Base-by-base conservation (phyloP, 2,113 vertebrate species). In the Sturnira hondurensis region DNA sequence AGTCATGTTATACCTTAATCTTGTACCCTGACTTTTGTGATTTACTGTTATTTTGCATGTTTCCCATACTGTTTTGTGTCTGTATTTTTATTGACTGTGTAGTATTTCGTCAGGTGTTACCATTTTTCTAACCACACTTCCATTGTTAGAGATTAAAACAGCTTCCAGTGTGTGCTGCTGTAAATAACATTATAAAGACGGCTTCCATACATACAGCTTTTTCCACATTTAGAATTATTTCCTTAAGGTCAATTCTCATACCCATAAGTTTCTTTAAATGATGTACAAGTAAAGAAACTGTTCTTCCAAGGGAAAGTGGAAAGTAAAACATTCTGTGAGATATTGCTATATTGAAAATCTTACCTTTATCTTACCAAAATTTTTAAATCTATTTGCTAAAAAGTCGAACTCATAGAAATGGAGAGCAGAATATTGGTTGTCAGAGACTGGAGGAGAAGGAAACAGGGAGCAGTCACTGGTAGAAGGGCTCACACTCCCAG, bases 51-150 rank as follows among this genome's bases (percentile, higher is more conserved):
- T 91, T 83, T 74, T 54, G 81, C 41, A 90, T 5, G 33, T 84
- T 89, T 86, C 10, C 45, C 52, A 41, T 76, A 76, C 24, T 63
- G 8, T 7, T 52, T 36, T 15, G 12, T 78, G 52, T 4, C 2
- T 19, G n/a, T 65, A 61, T 68, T 95, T 93, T 96, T 97, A 81
- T 56, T 96, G 87, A 93, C 33, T 95, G 54, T 9, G 77, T 93
- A 96, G 88, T 91, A 96, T 86, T 95, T 95, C 58, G 80, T 68
- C 61, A 76, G 87, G 17, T 95, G 33, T 56, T 82, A 50, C 22
- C n/a, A 58, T 68, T 95, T 91, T 74, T 80, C 67, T 76, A 83
- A 94, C 13, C n/a, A 70, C 38, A 41, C 11, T 81, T 77, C 26
- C 74, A 58, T 63, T 77, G 50, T 71, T 95, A 65, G 67, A 73